Base-by-base conservation (phyloP, 2,113 vertebrate genomes). In the Odobenus rosmarus region DNA sequence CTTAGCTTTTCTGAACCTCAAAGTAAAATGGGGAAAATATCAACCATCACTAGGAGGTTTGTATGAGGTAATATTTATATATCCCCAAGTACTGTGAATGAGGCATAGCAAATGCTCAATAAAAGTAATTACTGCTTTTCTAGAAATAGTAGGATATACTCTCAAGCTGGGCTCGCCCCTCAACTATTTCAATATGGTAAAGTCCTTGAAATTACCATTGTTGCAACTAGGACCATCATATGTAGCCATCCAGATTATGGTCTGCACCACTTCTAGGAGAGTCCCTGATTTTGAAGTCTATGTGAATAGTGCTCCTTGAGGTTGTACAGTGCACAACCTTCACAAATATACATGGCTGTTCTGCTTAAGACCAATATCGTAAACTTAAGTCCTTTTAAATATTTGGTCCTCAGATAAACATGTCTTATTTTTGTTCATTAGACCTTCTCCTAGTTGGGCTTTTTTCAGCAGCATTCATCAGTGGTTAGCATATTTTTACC, bases 1-100 rank as follows among this genome's bases (percentile, higher is more conserved):
- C 28, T 92, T 88, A 77, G 76, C 28, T 23, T 95, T 97, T 77
- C 49, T 89, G 71, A 92, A 94, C 7, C 57, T 86, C 55, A 53
- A 36, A 88, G 46, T 64, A 61, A 88, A 97, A 93, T 36, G 55
- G 36, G 18, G 64, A 85, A 92, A 84, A 88, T 24, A 51, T 7
- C 19, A 42, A 72, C 14, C 36, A 1, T 64, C 49, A 14, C 23
- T 79, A 82, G 61, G 67, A 92, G 14, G 8, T 24, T 87, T 86
- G 14, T 69, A 90, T 72, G 49, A 94, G 64, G 53, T 82, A 57
- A 67, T 83, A 59, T 53, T 84, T 87, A 33, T 36, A 36, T 93
- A 61, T 80, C 4, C 1, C 42, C 31, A 80, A 59, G 16, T 86
- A 76, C 42, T 80, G 7, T 62, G 12, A 39, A 33, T 28, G 46